Conservation (phyloP, 2,113 vertebrate species). For the Callopanchax toddi region DNA sequence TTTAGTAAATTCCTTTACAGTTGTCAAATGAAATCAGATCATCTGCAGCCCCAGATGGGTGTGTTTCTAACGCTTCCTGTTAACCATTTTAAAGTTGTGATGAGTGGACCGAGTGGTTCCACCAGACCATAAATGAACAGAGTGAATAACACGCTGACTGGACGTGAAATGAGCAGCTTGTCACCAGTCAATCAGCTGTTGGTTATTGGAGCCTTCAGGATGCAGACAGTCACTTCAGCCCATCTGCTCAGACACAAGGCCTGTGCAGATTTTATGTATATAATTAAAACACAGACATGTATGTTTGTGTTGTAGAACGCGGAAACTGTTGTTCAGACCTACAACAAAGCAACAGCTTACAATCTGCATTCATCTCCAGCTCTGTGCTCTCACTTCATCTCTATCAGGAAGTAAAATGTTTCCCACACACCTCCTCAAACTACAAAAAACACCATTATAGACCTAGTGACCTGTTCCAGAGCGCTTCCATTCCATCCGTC, state of each 20-base stretch:
- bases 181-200: constrained; percentile 8
- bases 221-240: background rate
- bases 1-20: background rate
- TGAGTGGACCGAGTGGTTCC: constrained; percentile 9
- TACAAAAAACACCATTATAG: constrained; percentile 55
- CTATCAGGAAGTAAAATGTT: constrained; percentile 38
- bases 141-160: constrained; percentile 25
- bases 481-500: constrained; percentile 52
- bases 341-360: constrained; percentile 7
- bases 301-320: constrained; percentile 2
- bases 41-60: background rate
- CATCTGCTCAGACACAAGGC: background rate
- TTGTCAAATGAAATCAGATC: background rate
- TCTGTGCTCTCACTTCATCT: constrained; percentile 17
- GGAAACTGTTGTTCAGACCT: background rate
- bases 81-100: constrained; percentile 11
- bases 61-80: background rate
- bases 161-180: constrained; percentile 34
- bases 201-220: constrained; percentile 14
- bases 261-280: too few relatives aligned
- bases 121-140: constrained; percentile 18
- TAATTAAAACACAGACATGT: background rate
- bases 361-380: constrained; percentile 36
- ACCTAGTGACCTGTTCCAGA: constrained; percentile 54
- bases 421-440: constrained; percentile 46